phyloP scores from a whole-genome alignment of 2,113 vertebrate genomes.

The Charadrius vociferus region DNA sequence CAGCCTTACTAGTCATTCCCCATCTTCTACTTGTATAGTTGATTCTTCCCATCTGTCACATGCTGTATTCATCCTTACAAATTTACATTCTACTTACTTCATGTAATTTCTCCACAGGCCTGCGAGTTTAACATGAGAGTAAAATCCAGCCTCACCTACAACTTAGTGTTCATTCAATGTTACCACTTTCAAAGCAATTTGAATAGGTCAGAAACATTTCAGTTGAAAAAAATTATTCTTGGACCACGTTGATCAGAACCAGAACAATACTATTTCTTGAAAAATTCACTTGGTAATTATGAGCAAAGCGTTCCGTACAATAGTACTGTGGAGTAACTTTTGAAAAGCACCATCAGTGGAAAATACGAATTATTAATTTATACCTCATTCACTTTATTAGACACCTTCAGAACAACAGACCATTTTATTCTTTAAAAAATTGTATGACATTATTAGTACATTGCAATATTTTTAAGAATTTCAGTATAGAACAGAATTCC shows the following conservation, averaged over 20 bases:
- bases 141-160: neutral
- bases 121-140: neutral
- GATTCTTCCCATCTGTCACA: neutral
- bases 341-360: neutral
- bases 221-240: neutral
- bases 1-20: neutral
- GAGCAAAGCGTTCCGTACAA: neutral
- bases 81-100: neutral
- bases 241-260: neutral
- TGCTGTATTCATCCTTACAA: neutral
- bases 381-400: neutral
- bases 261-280: neutral
- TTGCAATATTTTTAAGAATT: neutral
- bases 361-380: neutral
- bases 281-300: neutral
- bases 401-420: neutral
- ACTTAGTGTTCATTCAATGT: neutral
- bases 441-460: neutral
- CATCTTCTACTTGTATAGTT: neutral
- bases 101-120: neutral
- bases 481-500: neutral
- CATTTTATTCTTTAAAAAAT: neutral
- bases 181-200: neutral
- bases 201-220: neutral
- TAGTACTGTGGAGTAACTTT: neutral